Evolutionary conservation across 92 coral and sea anemone species (phyloP).

Genomic region (Epizoanthus stellaris): DNA sequence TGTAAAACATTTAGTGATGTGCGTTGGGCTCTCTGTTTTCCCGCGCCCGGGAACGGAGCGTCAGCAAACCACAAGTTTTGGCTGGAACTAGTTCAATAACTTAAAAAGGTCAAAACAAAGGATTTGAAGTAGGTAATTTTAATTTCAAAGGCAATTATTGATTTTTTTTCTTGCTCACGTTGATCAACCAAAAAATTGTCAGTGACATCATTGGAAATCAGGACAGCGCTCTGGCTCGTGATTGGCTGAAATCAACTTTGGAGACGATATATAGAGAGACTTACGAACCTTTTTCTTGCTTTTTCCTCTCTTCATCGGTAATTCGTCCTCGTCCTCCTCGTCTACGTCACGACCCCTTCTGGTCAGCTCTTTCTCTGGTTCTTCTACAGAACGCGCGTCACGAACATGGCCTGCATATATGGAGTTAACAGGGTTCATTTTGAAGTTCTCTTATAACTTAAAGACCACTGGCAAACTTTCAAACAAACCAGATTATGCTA

Average conservation of each 20-base stretch:
- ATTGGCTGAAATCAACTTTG: not conserved
- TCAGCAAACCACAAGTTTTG: too few species aligned
- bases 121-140: too few species aligned
- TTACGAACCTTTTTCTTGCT: slow-evolving; percentile 31
- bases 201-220: too few species aligned
- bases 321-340: slow-evolving; percentile 70
- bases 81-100: too few species aligned
- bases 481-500: not conserved
- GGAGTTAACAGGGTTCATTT: not conserved
- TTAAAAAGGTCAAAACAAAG: too few species aligned
- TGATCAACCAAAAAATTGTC: too few species aligned
- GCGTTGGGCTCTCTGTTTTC: too few species aligned
- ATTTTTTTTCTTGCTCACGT: too few species aligned
- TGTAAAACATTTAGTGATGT: too few species aligned
- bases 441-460: not conserved
- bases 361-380: slow-evolving; percentile 43
- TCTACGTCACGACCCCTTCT: slow-evolving; percentile 72
- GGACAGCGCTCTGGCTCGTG: too few species aligned
- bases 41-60: too few species aligned
- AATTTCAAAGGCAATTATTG: too few species aligned
- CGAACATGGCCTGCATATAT: slow-evolving; percentile 1
- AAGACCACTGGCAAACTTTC: not conserved
- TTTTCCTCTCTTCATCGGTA: slow-evolving; percentile 56
- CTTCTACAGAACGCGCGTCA: slow-evolving; percentile 38
- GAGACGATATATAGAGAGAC: not conserved